Conservation (phyloP, 2,113 vertebrate genomes). For the Neopipo cinnamomea region DNA sequence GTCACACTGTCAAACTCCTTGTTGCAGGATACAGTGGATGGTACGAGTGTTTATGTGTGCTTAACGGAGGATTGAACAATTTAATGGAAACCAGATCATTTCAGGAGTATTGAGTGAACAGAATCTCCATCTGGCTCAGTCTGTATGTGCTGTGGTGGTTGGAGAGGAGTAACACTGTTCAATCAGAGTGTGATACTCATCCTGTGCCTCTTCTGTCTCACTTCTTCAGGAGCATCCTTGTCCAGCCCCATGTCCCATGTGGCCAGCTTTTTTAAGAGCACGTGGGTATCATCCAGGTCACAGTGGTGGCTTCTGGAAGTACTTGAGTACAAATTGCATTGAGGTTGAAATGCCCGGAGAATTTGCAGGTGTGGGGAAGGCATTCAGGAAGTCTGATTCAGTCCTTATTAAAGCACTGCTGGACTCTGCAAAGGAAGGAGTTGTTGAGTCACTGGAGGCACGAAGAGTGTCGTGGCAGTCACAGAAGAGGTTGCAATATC, state of each 20-base stretch:
- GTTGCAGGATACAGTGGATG: not conserved
- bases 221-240: not conserved
- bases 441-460: not conserved
- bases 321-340: not conserved
- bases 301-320: not conserved
- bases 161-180: not conserved
- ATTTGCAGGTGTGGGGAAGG: not conserved
- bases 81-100: not conserved
- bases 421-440: not conserved
- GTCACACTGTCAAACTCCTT: accelerated
- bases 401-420: not conserved
- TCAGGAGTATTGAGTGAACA: not conserved
- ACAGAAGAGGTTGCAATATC: not conserved
- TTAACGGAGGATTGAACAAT: not conserved
- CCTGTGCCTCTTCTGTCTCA: not conserved
- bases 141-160: not conserved
- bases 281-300: not conserved
- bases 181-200: accelerated
- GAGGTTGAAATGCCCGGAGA: not conserved
- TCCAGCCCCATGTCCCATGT: accelerated
- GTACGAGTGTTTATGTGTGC: not conserved
- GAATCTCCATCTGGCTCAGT: not conserved
- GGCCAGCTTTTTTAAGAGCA: no score
- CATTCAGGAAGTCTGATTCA: not conserved
- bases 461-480: accelerated